Evolutionary conservation across 2,113 vertebrate genomes (phyloP).

Genomic region (Hyaena hyaena): DNA sequence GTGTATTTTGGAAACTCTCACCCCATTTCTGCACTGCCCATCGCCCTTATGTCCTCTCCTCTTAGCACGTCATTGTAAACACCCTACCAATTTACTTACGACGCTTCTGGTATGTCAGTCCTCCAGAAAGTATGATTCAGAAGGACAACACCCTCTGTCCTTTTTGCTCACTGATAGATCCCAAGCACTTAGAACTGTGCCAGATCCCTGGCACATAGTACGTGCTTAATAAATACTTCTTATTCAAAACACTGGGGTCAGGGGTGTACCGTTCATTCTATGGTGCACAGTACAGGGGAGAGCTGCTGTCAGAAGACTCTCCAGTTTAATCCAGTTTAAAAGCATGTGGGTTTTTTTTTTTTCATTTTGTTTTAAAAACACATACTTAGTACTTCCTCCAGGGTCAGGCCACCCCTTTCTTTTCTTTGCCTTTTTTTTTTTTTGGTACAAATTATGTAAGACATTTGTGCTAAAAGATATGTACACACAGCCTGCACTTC

Average conservation of each 20-base stretch:
- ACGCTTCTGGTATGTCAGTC: neutral
- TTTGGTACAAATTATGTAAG: constrained; percentile 99
- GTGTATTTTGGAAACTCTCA: neutral
- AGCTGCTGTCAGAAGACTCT: constrained; percentile 93
- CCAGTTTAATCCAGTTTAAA: constrained; percentile 85
- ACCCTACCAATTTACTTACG: neutral
- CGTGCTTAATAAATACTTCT: constrained; percentile 83
- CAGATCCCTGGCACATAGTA: neutral
- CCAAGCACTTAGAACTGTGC: neutral
- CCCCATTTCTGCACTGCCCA: neutral
- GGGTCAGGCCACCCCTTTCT: constrained; percentile 84
- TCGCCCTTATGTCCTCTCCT: neutral
- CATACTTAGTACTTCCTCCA: constrained; percentile 88
- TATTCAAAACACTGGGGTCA: constrained; percentile 99
- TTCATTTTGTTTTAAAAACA: constrained; percentile 84
- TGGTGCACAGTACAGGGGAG: constrained; percentile 97
- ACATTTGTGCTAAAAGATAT: constrained; percentile 95
- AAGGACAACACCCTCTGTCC: neutral
- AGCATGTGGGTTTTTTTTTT: constrained; percentile 83
- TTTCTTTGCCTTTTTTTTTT: constrained; percentile 77
- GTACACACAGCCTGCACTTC: constrained; percentile 94
- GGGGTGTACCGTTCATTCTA: constrained; percentile 96
- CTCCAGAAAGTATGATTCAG: neutral
- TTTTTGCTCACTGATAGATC: neutral
- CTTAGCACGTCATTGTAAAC: neutral